A percentile compares a stretch with the other conserved stretches of the same genome.
These are phyloP conservation scores for Pongo abelii DNA, from an alignment of 2,113 vertebrate genomes.

Conservation along the genomic window DNA sequence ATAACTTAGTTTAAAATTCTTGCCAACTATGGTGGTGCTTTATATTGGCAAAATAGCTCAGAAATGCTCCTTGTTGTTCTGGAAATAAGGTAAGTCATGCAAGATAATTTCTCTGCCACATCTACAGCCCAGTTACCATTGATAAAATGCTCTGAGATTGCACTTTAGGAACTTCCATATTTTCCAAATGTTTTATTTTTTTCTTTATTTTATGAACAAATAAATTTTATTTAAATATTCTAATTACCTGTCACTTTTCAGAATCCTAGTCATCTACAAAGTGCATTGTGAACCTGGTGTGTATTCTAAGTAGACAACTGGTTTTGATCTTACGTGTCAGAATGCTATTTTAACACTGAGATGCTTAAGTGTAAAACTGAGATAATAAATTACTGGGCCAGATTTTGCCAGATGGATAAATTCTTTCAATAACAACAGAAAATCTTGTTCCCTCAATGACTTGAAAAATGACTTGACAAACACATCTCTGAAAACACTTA, in stretches of 20 bases:
- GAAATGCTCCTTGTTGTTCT: not conserved
- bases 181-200: not conserved
- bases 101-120: not conserved
- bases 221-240: not conserved
- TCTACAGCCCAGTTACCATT: not conserved
- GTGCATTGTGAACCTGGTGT: not conserved
- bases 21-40: not conserved
- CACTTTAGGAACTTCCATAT: not conserved
- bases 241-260: not conserved
- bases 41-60: not conserved
- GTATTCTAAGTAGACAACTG: not conserved
- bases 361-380: not conserved
- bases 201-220: constrained; percentile 9
- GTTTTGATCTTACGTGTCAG: not conserved
- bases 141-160: not conserved
- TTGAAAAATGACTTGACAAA: constrained; percentile 21
- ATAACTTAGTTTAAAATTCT: not conserved
- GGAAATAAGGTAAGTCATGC: not conserved
- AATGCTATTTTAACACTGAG: not conserved
- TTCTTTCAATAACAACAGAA: constrained; percentile 36
- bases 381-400: not conserved
- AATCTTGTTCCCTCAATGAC: not conserved
- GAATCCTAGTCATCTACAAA: not conserved
- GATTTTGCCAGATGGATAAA: constrained; percentile 40
- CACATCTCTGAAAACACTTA: not conserved